Evolutionary conservation across 2,888 invertebrate genomes (phyloP), one percentile per base, ranked within the genome.

Genomic region (Eurytoma adleriae): DNA sequence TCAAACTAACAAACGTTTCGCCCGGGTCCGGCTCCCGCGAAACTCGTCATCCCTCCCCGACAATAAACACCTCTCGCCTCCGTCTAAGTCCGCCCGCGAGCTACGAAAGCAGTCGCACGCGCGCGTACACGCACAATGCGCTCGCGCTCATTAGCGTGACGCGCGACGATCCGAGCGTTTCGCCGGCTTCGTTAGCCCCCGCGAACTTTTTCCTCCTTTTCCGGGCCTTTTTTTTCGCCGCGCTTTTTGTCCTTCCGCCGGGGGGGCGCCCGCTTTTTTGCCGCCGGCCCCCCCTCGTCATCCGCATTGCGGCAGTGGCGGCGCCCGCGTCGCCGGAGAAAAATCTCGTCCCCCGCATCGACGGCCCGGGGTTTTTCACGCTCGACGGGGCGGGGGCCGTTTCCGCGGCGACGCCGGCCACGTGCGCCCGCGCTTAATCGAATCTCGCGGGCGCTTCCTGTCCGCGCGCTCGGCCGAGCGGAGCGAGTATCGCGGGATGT

Each of bases 301-400:
- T 82, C 68, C 72, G 72, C 76, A 81, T 83, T 83, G 82, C 83
- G 78, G 75, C 71, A 74, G 10, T 12, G n/a, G 10, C 64, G 30
- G 40, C 14, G 67, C 67, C 20, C 50, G 52, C 52, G 50, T 56
- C 56, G 18, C 56, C 40, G 40, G 40, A 40, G 40, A 40, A 40
- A 40, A 40, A 40, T 40, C 40, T 40, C 40, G 40, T 10, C 40
- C 40, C 40, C 40, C 40, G 40, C 30, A 30, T 30, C 14, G 40
- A 64, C 40, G 30, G 24, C 30, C 40, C 40, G 24, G 16, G 30
- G 30, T 64, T 10, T 40, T 40, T n/a, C 54, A 54, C 54, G 54
- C 54, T 54, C 54, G 54, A 54, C 54, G 54, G 54, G 16, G n/a
- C 54, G 54, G 14, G 54, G 16, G 14, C 14, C 54, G n/a, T n/a